Base-by-base conservation (phyloP, 2,888 invertebrate genomes). In the Thelaira solivaga region DNA sequence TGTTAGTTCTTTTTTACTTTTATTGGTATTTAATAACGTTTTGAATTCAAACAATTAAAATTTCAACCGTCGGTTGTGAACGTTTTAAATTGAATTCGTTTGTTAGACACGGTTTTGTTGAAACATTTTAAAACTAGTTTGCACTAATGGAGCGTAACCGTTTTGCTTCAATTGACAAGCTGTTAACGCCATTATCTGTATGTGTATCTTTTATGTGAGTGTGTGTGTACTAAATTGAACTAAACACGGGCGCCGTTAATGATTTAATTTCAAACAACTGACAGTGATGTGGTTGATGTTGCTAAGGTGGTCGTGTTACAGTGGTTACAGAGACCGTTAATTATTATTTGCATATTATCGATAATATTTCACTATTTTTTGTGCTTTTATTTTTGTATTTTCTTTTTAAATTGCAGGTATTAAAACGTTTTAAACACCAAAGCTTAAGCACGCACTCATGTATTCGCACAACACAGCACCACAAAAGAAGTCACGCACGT, bases 131-230 rank as follows among this genome's bases (percentile, higher is more conserved):
- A 55, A 59, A 71, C 57, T 47, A 36, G 64, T 57, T 69, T 62
- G 29, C 53, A 51, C 76, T 77, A 81, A 68, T 80, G 82, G 82
- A 83, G 86, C 87, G 84, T 83, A 80, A 81, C 86, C 84, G 87
- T 83, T 81, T 81, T 83, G 85, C 85, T 84, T 84, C 84, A 83
- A 81, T 83, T 82, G 82, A 76, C 81, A 82, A 82, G 81, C 84
- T 83, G 87, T 85, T 85, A 86, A 85, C 86, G 87, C 86, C 87
- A 86, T 86, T 85, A 85, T 84, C 34, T 43, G n/a, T n/a, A n/a
- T n/a, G n/a, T n/a, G n/a, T n/a, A n/a, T n/a, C n/a, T n/a, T n/a
- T n/a, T n/a, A 16, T 41, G 3, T 29, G 4, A 20, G n/a, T 22
- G 41, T 49, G 18, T 39, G 16, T 39, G 45, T n/a, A n/a, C n/a